Conservation (phyloP, 2,888 invertebrate species). For the Aleiodes testaceus region DNA sequence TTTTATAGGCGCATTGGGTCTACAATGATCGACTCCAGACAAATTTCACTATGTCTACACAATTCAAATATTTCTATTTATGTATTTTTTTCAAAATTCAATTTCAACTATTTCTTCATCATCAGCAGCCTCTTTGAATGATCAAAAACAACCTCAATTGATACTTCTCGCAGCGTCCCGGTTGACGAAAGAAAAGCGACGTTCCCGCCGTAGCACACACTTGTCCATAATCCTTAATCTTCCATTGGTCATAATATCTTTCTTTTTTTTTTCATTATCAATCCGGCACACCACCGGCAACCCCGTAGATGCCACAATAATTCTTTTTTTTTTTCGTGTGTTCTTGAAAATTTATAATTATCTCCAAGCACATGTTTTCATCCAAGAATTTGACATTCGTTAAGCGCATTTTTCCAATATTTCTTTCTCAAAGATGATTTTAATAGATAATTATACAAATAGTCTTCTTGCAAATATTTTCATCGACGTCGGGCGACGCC, state of each 20-base stretch:
- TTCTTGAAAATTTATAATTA: conserved; percentile 35
- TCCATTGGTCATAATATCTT: conserved; percentile 27
- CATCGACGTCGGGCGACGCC: conserved; percentile 68
- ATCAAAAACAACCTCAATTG: conserved; percentile 44
- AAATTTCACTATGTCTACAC: no score
- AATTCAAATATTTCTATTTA: no score
- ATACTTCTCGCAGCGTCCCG: conserved; percentile 62
- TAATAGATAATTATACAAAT: conserved; percentile 45
- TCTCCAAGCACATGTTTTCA: conserved; percentile 36
- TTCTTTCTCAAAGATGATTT: conserved; percentile 41
- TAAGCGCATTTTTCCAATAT: not conserved
- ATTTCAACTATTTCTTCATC: not conserved
- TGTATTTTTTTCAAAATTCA: no score
- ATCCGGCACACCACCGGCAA: conserved; percentile 52
- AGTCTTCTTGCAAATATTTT: conserved; percentile 51
- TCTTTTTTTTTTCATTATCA: conserved; percentile 38
- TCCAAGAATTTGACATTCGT: not conserved
- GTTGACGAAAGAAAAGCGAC: conserved; percentile 73
- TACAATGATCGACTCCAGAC: no score
- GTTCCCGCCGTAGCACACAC: conserved; percentile 62
- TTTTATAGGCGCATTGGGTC: no score
- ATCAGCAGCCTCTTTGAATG: conserved; percentile 33
- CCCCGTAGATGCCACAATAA: conserved; percentile 45
- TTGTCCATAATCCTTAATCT: conserved; percentile 44
- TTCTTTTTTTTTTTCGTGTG: conserved; percentile 47